Evolutionary conservation across 2,797 vertebrate species (phyloP).

Genomic region (Notolepis coatsorum): DNA sequence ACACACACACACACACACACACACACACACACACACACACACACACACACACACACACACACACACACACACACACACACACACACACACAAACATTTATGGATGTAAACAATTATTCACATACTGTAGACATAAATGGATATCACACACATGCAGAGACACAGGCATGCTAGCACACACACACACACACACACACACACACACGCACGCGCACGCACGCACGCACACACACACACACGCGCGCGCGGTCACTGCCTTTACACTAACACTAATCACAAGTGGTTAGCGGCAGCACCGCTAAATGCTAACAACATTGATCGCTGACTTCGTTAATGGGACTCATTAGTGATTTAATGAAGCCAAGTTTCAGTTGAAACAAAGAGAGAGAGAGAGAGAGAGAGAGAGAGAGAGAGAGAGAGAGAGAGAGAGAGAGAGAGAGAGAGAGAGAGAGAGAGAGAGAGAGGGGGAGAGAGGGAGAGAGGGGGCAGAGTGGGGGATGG

Average conservation of each 20-base stretch:
- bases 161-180: background rate
- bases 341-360: constrained; percentile 80
- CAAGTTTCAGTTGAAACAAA: constrained; percentile 56
- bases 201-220: background rate
- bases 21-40: constrained; percentile 20
- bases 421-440: constrained; percentile 15
- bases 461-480: no score
- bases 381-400: background rate
- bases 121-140: background rate
- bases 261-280: constrained; percentile 63
- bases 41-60: constrained; percentile 34
- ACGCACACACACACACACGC: constrained; percentile 20
- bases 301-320: constrained; percentile 70
- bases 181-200: background rate
- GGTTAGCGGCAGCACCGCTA: constrained; percentile 58
- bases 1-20: constrained; percentile 1
- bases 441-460: constrained; percentile 16
- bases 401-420: background rate
- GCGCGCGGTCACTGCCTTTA: constrained; percentile 52
- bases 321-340: constrained; percentile 67
- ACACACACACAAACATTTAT: constrained; percentile 5
- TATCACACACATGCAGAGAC: no score
- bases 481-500: constrained; percentile 24
- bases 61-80: background rate
- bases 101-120: background rate